Evolutionary conservation across 2,797 vertebrate species (phyloP), one percentile per base, ranked within the genome.

Genomic region (Gymnoscopelus braueri): DNA sequence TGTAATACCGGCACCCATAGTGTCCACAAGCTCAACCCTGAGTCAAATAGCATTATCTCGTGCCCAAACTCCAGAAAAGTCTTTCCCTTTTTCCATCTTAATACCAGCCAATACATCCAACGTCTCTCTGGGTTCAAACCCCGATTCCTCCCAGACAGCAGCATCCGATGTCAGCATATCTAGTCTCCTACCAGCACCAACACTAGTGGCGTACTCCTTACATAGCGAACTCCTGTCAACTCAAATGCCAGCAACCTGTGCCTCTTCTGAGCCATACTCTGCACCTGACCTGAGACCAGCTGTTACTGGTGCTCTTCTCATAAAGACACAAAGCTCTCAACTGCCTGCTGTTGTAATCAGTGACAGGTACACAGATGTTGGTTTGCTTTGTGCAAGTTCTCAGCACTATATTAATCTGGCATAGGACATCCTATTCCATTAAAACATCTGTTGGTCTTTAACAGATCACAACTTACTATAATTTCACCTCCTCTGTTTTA

Each of bases 1-100:
- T 58, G 60, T 48, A 24, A 0, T 80, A 51, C 29, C 70, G 13
- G 8, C 63, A 9, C 71, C 75, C 67, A 68, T 71, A 63, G 3
- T 44, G 0, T 60, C 49, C n/a, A 39, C 32, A 29, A 56, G 8
- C 15, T 52, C 56, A 72, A 24, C n/a, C 7, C 3, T 13, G 13
- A 67, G 32, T 11, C 50, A 61, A 39, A 58, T 51, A n/a, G 4
- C 39, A 15, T 15, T 44, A 50, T 54, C 26, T 52, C 15, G 14
- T 50, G n/a, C 24, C 2, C 61, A 60, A 19, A 65, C 19, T 24
- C 15, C 26, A 56, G 63, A 63, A n/a, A 1, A 67, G 19, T 10
- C 51, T 0, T 32, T 47, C 26, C 13, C 6, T 12, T 29, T 71
- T 61, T 56, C 29, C 3, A 11, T 3, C 32, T 65, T 19, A 49